These are phyloP conservation scores for Sebastes flavidus DNA, from an alignment of 2,797 vertebrate species.

Conservation along the genomic window DNA sequence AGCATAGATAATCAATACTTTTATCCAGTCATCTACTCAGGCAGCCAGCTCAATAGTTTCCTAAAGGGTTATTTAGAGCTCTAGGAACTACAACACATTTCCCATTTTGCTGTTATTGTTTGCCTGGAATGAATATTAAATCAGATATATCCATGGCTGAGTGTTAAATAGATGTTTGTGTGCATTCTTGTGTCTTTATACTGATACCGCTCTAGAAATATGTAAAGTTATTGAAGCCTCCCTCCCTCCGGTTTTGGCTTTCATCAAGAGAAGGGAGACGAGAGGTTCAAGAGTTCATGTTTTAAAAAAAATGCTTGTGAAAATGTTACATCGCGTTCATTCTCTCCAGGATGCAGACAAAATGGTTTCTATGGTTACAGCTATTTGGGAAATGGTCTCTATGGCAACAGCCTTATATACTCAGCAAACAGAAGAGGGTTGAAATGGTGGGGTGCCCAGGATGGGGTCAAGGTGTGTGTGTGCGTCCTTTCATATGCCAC, in stretches of 20 bases:
- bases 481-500: constrained; percentile 9
- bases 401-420: constrained; percentile 73
- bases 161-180: neutral
- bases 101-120: neutral
- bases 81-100: neutral
- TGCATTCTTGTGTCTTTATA: neutral
- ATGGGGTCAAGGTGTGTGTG: constrained; percentile 18
- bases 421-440: constrained; percentile 39
- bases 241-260: constrained; percentile 1
- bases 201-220: constrained; percentile 3
- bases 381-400: constrained; percentile 67
- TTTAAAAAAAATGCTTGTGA: neutral
- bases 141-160: neutral
- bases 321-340: constrained; percentile 27
- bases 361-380: constrained; percentile 77
- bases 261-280: constrained; percentile 14
- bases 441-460: constrained; percentile 16
- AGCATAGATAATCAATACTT: constrained; percentile 40
- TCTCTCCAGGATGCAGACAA: constrained; percentile 37
- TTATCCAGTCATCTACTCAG: constrained; percentile 18
- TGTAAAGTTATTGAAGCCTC: neutral
- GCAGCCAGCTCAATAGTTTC: neutral
- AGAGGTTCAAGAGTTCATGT: constrained; percentile 70
- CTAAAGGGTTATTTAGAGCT: constrained; percentile 6
- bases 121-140: neutral